Base-by-base conservation (phyloP, 2,888 invertebrate genomes). In the Tetropium fuscum region DNA sequence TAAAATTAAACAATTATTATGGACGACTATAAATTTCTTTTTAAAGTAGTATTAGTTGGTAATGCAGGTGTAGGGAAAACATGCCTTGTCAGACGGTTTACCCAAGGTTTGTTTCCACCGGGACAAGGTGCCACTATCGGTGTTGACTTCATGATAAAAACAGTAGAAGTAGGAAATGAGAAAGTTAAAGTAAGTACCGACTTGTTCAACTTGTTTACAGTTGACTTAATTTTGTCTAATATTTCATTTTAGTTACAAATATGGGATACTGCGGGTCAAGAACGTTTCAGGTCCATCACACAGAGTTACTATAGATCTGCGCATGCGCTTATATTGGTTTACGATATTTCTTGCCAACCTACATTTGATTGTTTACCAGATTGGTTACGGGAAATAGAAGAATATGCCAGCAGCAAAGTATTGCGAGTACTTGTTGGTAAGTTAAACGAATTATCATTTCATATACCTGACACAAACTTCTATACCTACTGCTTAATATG, bases 81-180 rank as follows among this genome's bases (percentile, higher is more conserved):
- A 49, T 98, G 98, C 83, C 87, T 98, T 54, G 98, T 98, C 57
- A 87, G 98, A 66, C 87, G 98, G 75, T 98, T 98, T 81, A 98
- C 98, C 32, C 98, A 98, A 87, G 98, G 98, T 1, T 84, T 98
- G 44, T 98, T 98, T 84, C 98, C 98, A 48, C 97, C 97, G 22
- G 98, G 98, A 8, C 98, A 98, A 84, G 97, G 97, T 70, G 98
- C 98, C 55, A 98, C 98, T 2, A 98, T 98, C 75, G 98, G 98
- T 56, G 98, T 98, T 18, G 98, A 98, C 86, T 98, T 98, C 82
- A 97, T 98, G 97, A 98, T 98, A 64, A 98, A 98, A 85, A 97
- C 97, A 51, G 95, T 98, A 5, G 97, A 97, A 86, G 94, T 98
- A 56, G 97, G 95, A 75, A 94, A 94, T 78, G 94, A 95, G 83